These are phyloP conservation scores for Colostygia pectinataria DNA, from an alignment of 2,888 invertebrate genomes.

Conservation along the genomic window DNA sequence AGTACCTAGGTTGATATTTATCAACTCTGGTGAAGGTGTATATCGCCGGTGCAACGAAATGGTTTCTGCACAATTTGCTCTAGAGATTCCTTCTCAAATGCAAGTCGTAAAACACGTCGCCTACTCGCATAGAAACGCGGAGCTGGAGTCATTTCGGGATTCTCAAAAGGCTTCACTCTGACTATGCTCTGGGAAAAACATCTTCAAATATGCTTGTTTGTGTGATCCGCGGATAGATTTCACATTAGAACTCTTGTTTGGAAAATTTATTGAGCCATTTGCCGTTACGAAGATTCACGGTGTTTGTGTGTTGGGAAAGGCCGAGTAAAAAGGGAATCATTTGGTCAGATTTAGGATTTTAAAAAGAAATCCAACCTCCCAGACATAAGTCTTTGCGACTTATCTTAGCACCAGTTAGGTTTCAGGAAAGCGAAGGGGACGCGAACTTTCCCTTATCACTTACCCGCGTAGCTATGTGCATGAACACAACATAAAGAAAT, in stretches of 20 bases:
- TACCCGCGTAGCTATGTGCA: too few species aligned
- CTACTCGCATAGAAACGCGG: constrained; percentile 38
- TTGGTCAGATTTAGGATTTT: constrained; percentile 6
- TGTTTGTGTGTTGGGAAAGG: constrained; percentile 24
- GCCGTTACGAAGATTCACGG: constrained; percentile 35
- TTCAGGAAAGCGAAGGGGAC: neutral
- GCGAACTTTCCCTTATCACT: too few species aligned
- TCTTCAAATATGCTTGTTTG: constrained; percentile 36
- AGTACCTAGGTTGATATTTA: constrained; percentile 1
- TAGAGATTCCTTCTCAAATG: constrained; percentile 54
- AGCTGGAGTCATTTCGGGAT: constrained; percentile 37
- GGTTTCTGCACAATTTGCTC: constrained; percentile 55
- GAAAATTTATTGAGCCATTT: constrained; percentile 36
- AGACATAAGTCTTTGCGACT: constrained; percentile 14
- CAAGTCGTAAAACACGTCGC: constrained; percentile 57
- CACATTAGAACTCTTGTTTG: constrained; percentile 30
- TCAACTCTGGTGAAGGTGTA: constrained; percentile 32
- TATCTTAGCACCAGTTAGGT: constrained; percentile 5
- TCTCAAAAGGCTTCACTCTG: constrained; percentile 37
- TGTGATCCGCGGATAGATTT: constrained; percentile 32
- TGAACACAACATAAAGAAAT: too few species aligned
- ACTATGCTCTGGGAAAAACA: constrained; percentile 32
- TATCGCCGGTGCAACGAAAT: constrained; percentile 54
- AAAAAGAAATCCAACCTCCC: constrained; percentile 3
- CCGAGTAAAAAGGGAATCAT: constrained; percentile 10